Conservation (phyloP, 2,797 vertebrate species). For the Nothura maculosa region DNA sequence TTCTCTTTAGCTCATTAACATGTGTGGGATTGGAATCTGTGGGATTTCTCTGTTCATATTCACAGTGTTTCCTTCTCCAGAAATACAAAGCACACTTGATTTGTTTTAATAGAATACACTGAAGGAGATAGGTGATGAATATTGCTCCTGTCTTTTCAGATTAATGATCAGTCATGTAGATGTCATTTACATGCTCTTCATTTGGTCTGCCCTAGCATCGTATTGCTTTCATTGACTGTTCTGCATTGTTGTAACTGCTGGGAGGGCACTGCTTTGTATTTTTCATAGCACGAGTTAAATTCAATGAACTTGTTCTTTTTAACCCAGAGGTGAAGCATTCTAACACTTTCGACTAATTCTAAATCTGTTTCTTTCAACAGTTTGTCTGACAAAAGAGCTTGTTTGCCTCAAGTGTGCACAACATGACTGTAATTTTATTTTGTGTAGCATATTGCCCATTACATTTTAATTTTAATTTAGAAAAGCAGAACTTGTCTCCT, state of each 20-base stretch:
- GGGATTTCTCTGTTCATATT: not conserved
- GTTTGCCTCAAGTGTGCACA: not conserved
- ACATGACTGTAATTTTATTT: not conserved
- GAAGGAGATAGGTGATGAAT: not conserved
- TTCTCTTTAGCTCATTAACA: slow-evolving; percentile 4
- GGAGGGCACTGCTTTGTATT: not conserved
- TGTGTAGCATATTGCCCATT: not conserved
- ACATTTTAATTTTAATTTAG: not conserved
- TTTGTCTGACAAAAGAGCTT: not conserved
- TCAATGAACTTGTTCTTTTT: not conserved
- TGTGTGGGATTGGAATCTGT: slow-evolving; percentile 9
- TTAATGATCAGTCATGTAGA: not conserved
- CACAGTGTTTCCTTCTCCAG: not conserved
- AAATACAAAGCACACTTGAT: not conserved
- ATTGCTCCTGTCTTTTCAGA: not conserved
- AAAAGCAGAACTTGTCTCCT: not conserved
- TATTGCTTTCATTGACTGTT: not conserved
- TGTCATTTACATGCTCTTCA: not conserved
- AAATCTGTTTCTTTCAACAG: not conserved
- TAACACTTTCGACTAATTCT: not conserved
- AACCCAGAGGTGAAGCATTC: not conserved
- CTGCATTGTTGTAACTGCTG: not conserved
- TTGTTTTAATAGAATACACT: not conserved
- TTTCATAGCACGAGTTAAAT: not conserved
- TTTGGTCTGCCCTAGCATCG: not conserved